A percentile compares a stretch with the other conserved stretches of the same genome.
Evolutionary conservation across 2,888 invertebrate genomes (phyloP).

Genomic region (Microctonus aethiopoides): DNA sequence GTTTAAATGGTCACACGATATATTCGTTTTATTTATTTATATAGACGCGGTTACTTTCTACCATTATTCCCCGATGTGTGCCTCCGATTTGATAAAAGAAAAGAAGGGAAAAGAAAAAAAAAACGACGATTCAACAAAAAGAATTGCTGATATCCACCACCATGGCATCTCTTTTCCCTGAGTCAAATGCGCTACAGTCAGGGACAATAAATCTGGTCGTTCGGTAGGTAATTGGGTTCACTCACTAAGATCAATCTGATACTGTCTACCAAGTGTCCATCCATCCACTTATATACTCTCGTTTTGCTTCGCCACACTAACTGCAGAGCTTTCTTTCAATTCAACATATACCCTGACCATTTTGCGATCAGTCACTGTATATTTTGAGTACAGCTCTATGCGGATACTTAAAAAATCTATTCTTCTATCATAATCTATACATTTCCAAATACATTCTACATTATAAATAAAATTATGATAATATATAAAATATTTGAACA

Average conservation of each 20-base stretch:
- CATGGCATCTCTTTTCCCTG: conserved; percentile 57
- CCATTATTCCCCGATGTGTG: not conserved
- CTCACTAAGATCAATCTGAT: conserved; percentile 67
- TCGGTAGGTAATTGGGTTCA: conserved; percentile 67
- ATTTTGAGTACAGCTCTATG: too few relatives aligned
- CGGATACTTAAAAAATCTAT: not conserved
- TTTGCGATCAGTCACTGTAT: not conserved
- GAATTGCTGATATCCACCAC: conserved; percentile 54
- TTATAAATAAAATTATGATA: not conserved
- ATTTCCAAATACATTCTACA: too few relatives aligned
- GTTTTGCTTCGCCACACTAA: conserved; percentile 5
- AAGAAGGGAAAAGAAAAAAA: conserved; percentile 30
- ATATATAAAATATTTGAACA: not conserved
- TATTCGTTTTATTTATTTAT: not conserved
- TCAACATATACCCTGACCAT: not conserved
- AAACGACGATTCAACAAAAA: conserved; percentile 25
- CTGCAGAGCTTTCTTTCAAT: conserved; percentile 15
- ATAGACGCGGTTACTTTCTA: not conserved
- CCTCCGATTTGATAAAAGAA: conserved; percentile 14
- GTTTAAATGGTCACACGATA: conserved; percentile 9
- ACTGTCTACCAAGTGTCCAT: conserved; percentile 65
- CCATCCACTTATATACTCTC: conserved; percentile 53
- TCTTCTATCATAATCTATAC: too few relatives aligned
- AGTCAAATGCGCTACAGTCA: conserved; percentile 48
- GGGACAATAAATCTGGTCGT: conserved; percentile 65